phyloP scores from a whole-genome alignment of 2,797 vertebrate genomes.

The Mastacembelus armatus region DNA sequence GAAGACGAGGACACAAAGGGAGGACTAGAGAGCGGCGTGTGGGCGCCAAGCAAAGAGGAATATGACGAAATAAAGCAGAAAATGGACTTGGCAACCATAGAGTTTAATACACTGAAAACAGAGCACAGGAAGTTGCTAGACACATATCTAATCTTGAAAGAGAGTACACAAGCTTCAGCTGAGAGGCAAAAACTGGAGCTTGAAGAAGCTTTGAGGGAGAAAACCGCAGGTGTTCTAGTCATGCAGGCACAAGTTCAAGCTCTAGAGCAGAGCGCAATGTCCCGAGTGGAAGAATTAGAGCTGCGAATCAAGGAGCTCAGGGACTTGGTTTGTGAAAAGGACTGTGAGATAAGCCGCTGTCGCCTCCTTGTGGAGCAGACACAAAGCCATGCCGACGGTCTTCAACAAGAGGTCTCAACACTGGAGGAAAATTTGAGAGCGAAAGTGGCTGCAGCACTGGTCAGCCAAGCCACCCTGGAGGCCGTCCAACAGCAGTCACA shows the following conservation, averaged over 20 bases:
- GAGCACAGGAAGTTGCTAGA: constrained; percentile 73
- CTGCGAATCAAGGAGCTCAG: constrained; percentile 84
- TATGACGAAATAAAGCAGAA: constrained; percentile 85
- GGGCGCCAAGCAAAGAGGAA: constrained; percentile 67
- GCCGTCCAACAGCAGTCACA: constrained; percentile 78
- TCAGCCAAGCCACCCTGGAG: constrained; percentile 88
- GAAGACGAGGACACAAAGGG: constrained; percentile 82
- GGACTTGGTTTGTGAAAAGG: constrained; percentile 81
- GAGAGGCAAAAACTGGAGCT: constrained; percentile 59
- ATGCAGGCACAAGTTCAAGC: constrained; percentile 80
- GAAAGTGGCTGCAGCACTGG: constrained; percentile 85
- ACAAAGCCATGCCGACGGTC: constrained; percentile 74
- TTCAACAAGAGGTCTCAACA: constrained; percentile 79
- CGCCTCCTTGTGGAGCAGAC: constrained; percentile 82
- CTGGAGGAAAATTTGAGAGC: constrained; percentile 89
- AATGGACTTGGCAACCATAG: constrained; percentile 81
- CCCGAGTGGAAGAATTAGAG: constrained; percentile 75
- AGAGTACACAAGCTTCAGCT: constrained; percentile 60
- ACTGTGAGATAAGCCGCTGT: constrained; percentile 82
- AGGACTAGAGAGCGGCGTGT: constrained; percentile 63
- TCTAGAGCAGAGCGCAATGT: constrained; percentile 80
- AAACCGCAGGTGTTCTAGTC: constrained; percentile 73
- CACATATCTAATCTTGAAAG: constrained; percentile 70
- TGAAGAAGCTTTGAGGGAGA: constrained; percentile 78
- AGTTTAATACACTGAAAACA: constrained; percentile 81